Conservation (phyloP, 2,113 vertebrate genomes). For the Paramormyrops kingsleyae region DNA sequence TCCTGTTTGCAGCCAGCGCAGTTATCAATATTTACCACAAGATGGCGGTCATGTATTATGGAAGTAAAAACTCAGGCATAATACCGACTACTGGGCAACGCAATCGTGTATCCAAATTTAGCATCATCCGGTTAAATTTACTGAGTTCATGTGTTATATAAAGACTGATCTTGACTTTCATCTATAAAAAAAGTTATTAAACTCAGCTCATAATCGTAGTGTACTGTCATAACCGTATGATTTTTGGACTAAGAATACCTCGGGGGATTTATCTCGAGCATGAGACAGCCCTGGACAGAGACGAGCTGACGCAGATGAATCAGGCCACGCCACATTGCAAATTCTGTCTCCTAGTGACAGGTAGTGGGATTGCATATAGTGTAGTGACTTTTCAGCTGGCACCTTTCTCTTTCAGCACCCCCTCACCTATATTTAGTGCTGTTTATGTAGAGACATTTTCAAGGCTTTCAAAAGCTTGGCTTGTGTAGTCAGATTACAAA, state of each 20-base stretch:
- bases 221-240: neutral
- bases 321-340: neutral
- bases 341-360: neutral
- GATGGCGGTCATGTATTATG: slow-evolving; percentile 31
- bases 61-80: neutral
- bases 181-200: slow-evolving; percentile 2
- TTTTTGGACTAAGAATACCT: neutral
- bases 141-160: neutral
- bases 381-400: slow-evolving; percentile 1
- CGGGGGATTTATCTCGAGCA: neutral
- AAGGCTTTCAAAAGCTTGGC: slow-evolving; percentile 17
- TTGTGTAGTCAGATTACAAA: neutral
- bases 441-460: slow-evolving; percentile 48
- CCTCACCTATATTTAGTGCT: slow-evolving; percentile 43
- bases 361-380: neutral
- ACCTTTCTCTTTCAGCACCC: slow-evolving; percentile 16
- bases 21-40: slow-evolving; percentile 24
- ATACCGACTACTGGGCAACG: neutral
- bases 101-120: neutral
- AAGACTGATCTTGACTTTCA: neutral
- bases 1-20: neutral
- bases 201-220: neutral
- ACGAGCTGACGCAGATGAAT: neutral
- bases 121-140: neutral
- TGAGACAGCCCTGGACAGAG: neutral